Base-by-base conservation (phyloP, 2,113 vertebrate species). In the Epinephelus cyanopodus region DNA sequence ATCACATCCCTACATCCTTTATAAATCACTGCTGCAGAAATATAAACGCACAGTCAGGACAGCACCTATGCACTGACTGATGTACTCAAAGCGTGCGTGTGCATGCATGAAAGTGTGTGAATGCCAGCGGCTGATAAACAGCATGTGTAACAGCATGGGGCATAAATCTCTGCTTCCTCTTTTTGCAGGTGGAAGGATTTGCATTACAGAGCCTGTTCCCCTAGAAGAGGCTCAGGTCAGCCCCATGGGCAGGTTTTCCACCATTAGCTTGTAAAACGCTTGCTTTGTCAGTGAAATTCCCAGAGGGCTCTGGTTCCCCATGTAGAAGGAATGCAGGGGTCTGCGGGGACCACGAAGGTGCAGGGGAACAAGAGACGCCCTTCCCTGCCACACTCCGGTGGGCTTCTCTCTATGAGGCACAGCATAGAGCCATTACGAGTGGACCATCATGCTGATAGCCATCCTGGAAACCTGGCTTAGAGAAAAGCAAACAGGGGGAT, bases 111-210 rank as follows among this genome's bases (percentile, higher is more conserved):
- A 76, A 33, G 77, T 85, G 84, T 83, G 79, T 79, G 77, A 84
- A 85, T 84, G 45, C 64, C 53, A 89, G 66, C 61, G 63, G 81
- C 76, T 81, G 79, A 90, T 84, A 89, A 92, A 92, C 73, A 71
- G 70, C 67, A 71, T 79, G 73, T 84, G 81, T 87, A 76, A 83
- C 70, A 79, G 85, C 27, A 69, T 64, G 33, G 58, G 75, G 62
- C 82, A 91, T 93, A 91, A 91, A 92, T 92, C 91, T 90, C 77
- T 82, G 65, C 86, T 94, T 94, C 91, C 93, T 91, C 91, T 92
- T 94, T 93, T 80, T 92, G 84, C 87, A 93, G 91, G 92, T 90
- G 87, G 83, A 87, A 39, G 66, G 76, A 87, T 83, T 77, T 73
- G 50, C 74, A 52, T 86, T 60, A 50, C 52, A 60, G 66, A 82